Conservation (phyloP, 2,113 vertebrate species). For the Protobothrops flavoviridis region DNA sequence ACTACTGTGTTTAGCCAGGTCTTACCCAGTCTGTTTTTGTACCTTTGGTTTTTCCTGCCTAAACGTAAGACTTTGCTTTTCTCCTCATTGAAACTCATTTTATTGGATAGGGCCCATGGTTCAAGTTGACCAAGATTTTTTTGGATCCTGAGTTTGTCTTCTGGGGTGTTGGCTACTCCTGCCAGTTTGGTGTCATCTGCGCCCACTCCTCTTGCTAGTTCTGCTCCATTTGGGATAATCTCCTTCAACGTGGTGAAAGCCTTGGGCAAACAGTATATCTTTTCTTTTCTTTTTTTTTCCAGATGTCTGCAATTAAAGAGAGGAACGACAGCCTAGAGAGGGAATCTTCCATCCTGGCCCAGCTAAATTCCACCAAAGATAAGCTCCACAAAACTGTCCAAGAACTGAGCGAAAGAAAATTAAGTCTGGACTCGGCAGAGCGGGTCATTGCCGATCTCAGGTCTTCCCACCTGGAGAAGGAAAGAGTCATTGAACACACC, state of each 20-base stretch:
- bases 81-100: too few relatives aligned
- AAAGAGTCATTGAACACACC: constrained; percentile 56
- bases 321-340: constrained; percentile 67
- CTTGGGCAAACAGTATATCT: neutral
- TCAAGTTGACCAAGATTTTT: too few relatives aligned
- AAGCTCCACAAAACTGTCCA: constrained; percentile 55
- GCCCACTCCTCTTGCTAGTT: neutral
- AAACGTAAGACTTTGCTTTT: too few relatives aligned
- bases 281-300: neutral
- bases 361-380: constrained; percentile 68
- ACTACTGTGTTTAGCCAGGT: too few relatives aligned
- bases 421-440: constrained; percentile 66
- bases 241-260: neutral
- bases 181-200: too few relatives aligned
- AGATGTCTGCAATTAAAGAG: constrained; percentile 68
- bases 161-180: too few relatives aligned
- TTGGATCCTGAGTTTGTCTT: too few relatives aligned
- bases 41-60: too few relatives aligned
- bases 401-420: constrained; percentile 57
- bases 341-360: constrained; percentile 60
- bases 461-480: constrained; percentile 58
- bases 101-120: too few relatives aligned
- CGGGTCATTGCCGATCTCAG: constrained; percentile 48
- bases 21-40: too few relatives aligned
- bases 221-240: too few relatives aligned